A percentile compares a stretch with the other conserved stretches of the same genome.
Evolutionary conservation across 2,888 invertebrate species (phyloP).

Genomic region (Adineta ricciae): DNA sequence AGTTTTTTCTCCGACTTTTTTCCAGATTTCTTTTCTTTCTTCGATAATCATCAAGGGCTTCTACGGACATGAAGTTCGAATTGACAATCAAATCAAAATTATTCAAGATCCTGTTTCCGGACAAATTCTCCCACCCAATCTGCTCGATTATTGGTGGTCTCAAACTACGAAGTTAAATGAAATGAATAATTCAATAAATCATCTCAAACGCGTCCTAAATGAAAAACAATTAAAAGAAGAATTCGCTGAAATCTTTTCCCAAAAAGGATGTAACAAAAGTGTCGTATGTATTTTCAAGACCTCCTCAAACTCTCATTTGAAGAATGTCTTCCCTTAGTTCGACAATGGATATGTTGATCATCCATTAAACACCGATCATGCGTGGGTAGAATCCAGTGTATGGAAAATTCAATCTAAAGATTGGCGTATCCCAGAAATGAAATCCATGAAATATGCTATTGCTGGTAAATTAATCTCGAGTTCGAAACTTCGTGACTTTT

Average conservation of each 20-base stretch:
- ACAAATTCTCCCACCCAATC: neutral
- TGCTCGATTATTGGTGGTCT: neutral
- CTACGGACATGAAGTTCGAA: slow-evolving; percentile 12
- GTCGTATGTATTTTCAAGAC: neutral
- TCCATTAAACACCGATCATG: slow-evolving; percentile 11
- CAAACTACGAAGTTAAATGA: neutral
- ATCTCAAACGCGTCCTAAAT: neutral
- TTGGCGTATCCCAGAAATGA: slow-evolving; percentile 7
- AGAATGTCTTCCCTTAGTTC: neutral
- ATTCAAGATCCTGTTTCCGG: slow-evolving; percentile 17
- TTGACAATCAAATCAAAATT: neutral
- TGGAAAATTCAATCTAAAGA: slow-evolving; percentile 21
- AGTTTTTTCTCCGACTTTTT: too few relatives aligned
- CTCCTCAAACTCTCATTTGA: too few relatives aligned
- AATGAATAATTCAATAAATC: neutral
- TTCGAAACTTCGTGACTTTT: too few relatives aligned
- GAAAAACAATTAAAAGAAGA: slow-evolving; percentile 18
- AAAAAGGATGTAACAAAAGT: slow-evolving; percentile 21
- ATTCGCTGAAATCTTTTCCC: slow-evolving; percentile 16
- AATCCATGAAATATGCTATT: neutral
- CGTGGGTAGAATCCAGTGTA: neutral
- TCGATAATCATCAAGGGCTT: too few relatives aligned
- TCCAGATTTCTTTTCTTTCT: too few relatives aligned
- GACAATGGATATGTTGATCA: slow-evolving; percentile 21
- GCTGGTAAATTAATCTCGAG: neutral